Evolutionary conservation across 2,797 vertebrate species (phyloP).

Genomic region (Rhinoraja longicauda): DNA sequence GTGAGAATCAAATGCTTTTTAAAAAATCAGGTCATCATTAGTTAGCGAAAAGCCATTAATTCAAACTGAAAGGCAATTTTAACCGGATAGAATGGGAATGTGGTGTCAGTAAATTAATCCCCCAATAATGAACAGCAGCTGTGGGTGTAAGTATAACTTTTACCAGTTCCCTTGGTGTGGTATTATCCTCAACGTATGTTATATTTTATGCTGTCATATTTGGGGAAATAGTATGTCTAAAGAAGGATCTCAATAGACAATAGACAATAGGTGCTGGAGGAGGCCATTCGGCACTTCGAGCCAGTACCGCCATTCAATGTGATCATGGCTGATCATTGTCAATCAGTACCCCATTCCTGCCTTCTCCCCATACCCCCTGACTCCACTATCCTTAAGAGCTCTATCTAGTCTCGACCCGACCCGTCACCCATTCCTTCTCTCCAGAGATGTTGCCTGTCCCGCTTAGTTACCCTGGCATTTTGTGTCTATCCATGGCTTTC

Average conservation of each 20-base stretch:
- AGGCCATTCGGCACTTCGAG: too few relatives aligned
- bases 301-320: too few relatives aligned
- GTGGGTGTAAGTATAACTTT: neutral
- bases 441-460: too few relatives aligned
- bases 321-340: too few relatives aligned
- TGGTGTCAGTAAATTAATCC: neutral
- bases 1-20: neutral
- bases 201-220: neutral
- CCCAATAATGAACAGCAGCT: neutral
- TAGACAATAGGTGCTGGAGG: too few relatives aligned
- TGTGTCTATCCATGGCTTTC: neutral
- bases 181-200: neutral
- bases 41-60: constrained; percentile 7
- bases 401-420: too few relatives aligned
- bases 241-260: too few relatives aligned
- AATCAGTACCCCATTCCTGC: too few relatives aligned
- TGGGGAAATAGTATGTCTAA: neutral
- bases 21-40: neutral
- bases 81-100: neutral
- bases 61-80: neutral
- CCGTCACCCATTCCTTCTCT: too few relatives aligned
- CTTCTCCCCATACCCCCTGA: too few relatives aligned
- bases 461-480: too few relatives aligned
- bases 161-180: neutral
- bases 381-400: too few relatives aligned